phyloP scores from a whole-genome alignment of 2,888 invertebrate genomes.

The Fabriciana adippe region DNA sequence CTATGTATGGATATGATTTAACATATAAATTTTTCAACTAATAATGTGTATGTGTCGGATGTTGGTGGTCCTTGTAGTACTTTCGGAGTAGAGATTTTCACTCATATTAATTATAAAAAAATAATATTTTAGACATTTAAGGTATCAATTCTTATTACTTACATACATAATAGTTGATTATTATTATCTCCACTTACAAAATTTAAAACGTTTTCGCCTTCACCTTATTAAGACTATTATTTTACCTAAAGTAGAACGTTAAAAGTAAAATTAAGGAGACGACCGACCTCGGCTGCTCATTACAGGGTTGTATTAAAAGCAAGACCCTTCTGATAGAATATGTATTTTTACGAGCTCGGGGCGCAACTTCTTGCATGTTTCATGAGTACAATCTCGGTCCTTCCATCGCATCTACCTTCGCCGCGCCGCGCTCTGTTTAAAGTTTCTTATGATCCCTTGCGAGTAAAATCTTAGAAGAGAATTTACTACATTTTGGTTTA shows the following conservation, averaged over 20 bases:
- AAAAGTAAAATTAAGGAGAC: constrained; percentile 75
- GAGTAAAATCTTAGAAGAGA: not conserved
- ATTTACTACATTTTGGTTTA: not conserved
- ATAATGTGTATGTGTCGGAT: too few species aligned
- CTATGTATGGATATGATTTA: too few species aligned
- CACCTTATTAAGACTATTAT: constrained; percentile 59
- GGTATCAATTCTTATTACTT: too few species aligned
- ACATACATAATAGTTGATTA: not conserved
- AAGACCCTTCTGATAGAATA: constrained; percentile 73
- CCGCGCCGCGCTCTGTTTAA: constrained; percentile 24
- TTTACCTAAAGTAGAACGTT: constrained; percentile 68
- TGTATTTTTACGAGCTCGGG: constrained; percentile 79
- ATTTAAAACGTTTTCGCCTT: constrained; percentile 52
- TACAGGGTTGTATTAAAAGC: constrained; percentile 77
- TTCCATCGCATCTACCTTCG: constrained; percentile 47
- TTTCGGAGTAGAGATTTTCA: too few species aligned
- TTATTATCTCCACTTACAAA: constrained; percentile 32
- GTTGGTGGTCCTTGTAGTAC: too few species aligned
- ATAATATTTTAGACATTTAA: too few species aligned
- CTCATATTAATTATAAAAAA: too few species aligned
- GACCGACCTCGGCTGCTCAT: constrained; percentile 74
- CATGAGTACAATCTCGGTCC: constrained; percentile 73
- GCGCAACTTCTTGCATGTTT: constrained; percentile 71
- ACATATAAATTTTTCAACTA: too few species aligned
- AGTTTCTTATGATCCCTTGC: constrained; percentile 2